Conservation (phyloP, 2,113 vertebrate species). For the Numida meleagris region DNA sequence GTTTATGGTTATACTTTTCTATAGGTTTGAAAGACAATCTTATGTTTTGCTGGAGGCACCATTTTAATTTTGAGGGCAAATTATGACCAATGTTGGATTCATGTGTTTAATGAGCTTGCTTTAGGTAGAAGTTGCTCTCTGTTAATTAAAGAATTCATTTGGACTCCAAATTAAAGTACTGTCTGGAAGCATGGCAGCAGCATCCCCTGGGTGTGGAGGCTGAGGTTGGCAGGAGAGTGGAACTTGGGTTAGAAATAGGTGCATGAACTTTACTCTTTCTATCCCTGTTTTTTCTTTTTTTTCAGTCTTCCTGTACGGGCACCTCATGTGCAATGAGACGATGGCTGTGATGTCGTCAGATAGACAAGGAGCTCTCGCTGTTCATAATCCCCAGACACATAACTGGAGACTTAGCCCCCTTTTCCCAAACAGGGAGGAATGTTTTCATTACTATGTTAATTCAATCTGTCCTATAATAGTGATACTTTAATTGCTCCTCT, state of each 20-base stretch:
- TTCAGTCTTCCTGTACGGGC: not conserved
- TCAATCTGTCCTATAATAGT: slow-evolving; percentile 56
- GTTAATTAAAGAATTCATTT: slow-evolving; percentile 46
- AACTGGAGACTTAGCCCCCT: not conserved
- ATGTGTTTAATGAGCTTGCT: slow-evolving; percentile 7
- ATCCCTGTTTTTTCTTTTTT: not conserved
- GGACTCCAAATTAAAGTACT: not conserved
- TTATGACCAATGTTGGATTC: not conserved
- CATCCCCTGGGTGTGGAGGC: slow-evolving; percentile 7
- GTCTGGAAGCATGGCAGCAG: not conserved
- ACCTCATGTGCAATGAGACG: not conserved
- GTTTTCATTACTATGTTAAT: slow-evolving; percentile 71
- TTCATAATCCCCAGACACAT: not conserved
- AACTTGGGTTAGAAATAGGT: not conserved
- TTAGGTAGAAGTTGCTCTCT: slow-evolving; percentile 6
- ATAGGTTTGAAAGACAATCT: not conserved
- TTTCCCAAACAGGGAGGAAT: slow-evolving; percentile 24
- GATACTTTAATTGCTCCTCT: slow-evolving; percentile 73
- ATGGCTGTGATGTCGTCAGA: not conserved
- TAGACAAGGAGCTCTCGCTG: not conserved
- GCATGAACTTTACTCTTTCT: not conserved
- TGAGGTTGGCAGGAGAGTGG: not conserved
- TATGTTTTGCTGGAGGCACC: slow-evolving; percentile 17
- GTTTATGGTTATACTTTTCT: not conserved
- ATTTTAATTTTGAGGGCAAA: slow-evolving; percentile 46